Percentiles rank a stretch among this genome's conserved stretches.
These are phyloP conservation scores for Cyaniris semiargus DNA, from an alignment of 2,888 invertebrate genomes.

Conservation along the genomic window DNA sequence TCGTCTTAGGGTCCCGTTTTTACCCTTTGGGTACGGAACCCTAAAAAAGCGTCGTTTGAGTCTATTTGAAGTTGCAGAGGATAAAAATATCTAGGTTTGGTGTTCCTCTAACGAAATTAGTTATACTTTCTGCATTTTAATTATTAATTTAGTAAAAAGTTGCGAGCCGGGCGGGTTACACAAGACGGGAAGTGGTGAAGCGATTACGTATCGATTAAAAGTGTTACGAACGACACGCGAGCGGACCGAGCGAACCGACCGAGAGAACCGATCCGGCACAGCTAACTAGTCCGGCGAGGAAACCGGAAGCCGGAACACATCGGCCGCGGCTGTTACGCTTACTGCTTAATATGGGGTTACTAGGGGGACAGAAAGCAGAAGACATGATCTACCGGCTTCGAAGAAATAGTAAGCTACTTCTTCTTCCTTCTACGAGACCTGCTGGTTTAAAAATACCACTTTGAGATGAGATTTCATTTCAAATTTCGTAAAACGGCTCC, in stretches of 20 bases:
- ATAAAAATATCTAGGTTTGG: background rate
- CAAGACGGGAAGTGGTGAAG: slow-evolving; percentile 27
- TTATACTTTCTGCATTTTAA: background rate
- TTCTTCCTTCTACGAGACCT: too few species aligned
- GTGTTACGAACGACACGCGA: slow-evolving; percentile 12
- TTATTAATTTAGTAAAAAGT: background rate
- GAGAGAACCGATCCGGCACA: background rate
- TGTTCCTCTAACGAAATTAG: background rate
- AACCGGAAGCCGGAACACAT: background rate
- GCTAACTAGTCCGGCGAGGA: background rate
- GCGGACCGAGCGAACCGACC: background rate
- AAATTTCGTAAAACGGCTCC: too few species aligned
- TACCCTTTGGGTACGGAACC: too few species aligned
- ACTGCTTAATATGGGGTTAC: background rate
- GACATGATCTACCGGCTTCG: background rate
- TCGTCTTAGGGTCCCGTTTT: too few species aligned
- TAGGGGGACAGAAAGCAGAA: background rate
- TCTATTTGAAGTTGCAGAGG: background rate
- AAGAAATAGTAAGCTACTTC: background rate
- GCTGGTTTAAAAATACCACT: too few species aligned
- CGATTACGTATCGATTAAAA: slow-evolving; percentile 28
- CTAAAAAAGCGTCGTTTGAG: too few species aligned
- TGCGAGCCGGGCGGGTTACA: slow-evolving; percentile 4
- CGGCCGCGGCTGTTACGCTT: background rate
- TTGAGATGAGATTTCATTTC: too few species aligned